Evolutionary conservation across 2,888 invertebrate species (phyloP), one percentile per base, ranked within the genome.

Genomic region (Hyppa rectilinea): DNA sequence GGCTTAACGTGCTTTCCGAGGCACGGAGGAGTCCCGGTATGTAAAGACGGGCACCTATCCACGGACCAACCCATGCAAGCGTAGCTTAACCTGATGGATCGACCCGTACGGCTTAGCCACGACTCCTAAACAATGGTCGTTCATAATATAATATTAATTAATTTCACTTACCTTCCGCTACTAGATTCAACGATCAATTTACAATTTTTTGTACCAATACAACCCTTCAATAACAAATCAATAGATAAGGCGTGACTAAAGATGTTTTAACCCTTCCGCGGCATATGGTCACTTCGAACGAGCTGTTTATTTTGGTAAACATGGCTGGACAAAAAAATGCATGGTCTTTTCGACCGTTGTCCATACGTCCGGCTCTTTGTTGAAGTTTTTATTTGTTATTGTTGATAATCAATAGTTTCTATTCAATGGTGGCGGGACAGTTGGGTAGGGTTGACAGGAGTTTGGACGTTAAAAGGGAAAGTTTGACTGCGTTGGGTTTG

Each of bases 201-300:
- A 26, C 0, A 56, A 43, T 75, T 83, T 83, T 83, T 85, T 82
- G 34, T 75, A 20, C 72, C 71, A 75, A 84, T 85, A 84, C 84
- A 81, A 81, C 79, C 81, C 81, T 81, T 72, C 80, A 81, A 83
- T 85, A 83, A 71, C 78, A 87, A 89, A 92, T 91, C 90, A 89
- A 92, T 92, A 90, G 88, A 91, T 87, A 89, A 89, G 82, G 86
- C 88, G 87, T 92, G 87, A 90, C 90, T 82, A 87, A 78, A 83
- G 85, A 87, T 78, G 74, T 87, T 87, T 87, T 73, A 87, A 90
- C 90, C 90, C 90, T 86, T 88, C 86, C 80, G 81, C 80, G 69
- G 83, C 92, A 93, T 92, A 92, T 93, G 92, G 90, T 81, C 81
- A 83, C 65, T 89, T 71, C 17, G 66, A 75, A 72, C 75, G 31